Base-by-base conservation (phyloP, 2,113 vertebrate genomes). In the Calypte anna region DNA sequence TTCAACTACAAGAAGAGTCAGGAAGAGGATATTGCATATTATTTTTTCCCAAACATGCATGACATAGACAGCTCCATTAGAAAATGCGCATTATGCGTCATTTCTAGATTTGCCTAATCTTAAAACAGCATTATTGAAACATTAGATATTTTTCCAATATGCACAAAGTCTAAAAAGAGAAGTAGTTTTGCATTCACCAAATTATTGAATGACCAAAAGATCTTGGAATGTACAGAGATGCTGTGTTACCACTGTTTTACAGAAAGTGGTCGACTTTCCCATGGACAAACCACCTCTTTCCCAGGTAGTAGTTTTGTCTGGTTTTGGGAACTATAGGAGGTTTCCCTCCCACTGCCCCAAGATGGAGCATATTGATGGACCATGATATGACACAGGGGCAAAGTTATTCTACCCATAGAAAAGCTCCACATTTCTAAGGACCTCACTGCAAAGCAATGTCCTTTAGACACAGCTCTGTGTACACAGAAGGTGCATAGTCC, bases 81-180 rank as follows among this genome's bases (percentile, higher is more conserved):
- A 78, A 95, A 86, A 84, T 23, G 4, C 20, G 3, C 27, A 19
- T 69, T 90, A 58, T 77, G 30, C 9, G 40, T 50, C 0, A 73
- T 76, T 83, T 82, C 54, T 57, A 72, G 6, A 6, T 53, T 86
- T 64, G 17, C 61, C 23, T 80, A 69, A 77, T n/a, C 24, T 23
- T 30, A 51, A 75, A 74, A 58, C 18, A 76, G 61, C 2, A 3
- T 30, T 54, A 68, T 9, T 48, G 44, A 75, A 31, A 66, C 9
- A n/a, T 31, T 72, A 50, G 0, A 11, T 0, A 11, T 53, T 14
- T 24, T 64, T 68, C 72, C 18, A 75, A 44, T n/a, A n/a, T 1
- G 4, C 10, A 53, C 11, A 15, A 66, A 59, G 3, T 80, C 15
- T 59, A 25, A 11, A 53, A 81, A 53, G 46, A 61, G 10, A 79